A percentile compares a stretch with the other conserved stretches of the same genome.
phyloP scores from a whole-genome alignment of 2,888 invertebrate genomes.

The Callimorpha dominula region DNA sequence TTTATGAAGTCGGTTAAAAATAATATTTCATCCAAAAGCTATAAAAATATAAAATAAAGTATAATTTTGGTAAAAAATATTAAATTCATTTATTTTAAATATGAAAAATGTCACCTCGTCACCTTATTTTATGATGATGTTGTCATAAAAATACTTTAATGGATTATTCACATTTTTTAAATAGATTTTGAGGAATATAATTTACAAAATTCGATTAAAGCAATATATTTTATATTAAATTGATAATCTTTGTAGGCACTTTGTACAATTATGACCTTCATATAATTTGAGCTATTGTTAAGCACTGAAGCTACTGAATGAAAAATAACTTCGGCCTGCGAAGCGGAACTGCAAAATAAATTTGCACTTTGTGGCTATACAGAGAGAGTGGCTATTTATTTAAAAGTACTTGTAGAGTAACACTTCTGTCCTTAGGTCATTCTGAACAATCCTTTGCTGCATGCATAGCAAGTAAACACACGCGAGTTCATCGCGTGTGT shows the following conservation, averaged over 20 bases:
- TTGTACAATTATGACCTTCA: not conserved
- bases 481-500: no score
- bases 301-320: no score
- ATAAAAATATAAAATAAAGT: not conserved
- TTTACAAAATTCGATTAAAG: not conserved
- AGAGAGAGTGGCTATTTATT: not conserved
- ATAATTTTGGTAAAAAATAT: not conserved
- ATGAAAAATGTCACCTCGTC: slow-evolving; percentile 1
- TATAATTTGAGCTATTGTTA: not conserved
- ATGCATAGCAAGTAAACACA: no score
- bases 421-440: not conserved
- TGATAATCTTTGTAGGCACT: not conserved
- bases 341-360: no score
- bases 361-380: no score
- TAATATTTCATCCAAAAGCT: not conserved
- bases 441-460: no score
- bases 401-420: not conserved
- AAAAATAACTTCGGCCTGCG: no score
- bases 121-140: no score
- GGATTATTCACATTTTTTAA: not conserved
- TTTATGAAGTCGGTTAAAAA: no score
- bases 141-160: not conserved
- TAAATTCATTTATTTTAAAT: not conserved
- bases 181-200: not conserved
- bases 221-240: not conserved